Base-by-base conservation (phyloP, 2,888 invertebrate species). In the Hanleya hanleyi region DNA sequence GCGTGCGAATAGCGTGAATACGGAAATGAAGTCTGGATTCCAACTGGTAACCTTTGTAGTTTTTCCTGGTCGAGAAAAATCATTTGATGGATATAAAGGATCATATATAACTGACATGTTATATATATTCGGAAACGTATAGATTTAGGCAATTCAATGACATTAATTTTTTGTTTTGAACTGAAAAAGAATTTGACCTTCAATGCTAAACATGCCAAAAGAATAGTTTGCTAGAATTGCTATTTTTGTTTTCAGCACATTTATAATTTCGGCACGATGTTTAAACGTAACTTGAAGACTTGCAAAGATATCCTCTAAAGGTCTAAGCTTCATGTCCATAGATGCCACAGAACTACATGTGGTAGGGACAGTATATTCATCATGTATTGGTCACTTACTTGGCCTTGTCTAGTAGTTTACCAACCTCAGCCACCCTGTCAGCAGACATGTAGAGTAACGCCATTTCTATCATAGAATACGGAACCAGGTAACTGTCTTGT, bases 1-100 rank as follows among this genome's bases (percentile, higher is more conserved):
- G 83, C 35, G 86, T 77, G 35, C 82, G 76, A 4, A 87, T 87
- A 7, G 96, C 94, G 88, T 97, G 97, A 79, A 97, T 94, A 82
- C 96, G 93, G 91, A 97, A 97, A 89, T 97, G 97, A 26, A 97
- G 92, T 49, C 97, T 93, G 0, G 97, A 96, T 88, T 97, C 97
- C 81, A 97, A 90, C 0, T 95, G 94, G 90, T 96, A 97, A 2
- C 96, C 95, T 12, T 96, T 95, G 90, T 94, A 97, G 88, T 96
- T 95, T 91, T 95, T 95, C 91, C 97, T 97, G 91, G 0, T 93
- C 93, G 50, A 72, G 18, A 61, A 67, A 68, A 22, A 36, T 29
- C 18, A 15, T 1, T n/a, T n/a, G n/a, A n/a, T n/a, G n/a, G n/a
- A n/a, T n/a, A n/a, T n/a, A n/a, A n/a, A n/a, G n/a, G n/a, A n/a